These are phyloP conservation scores for Hypanus sabinus DNA, from an alignment of 2,113 vertebrate species.

Conservation along the genomic window DNA sequence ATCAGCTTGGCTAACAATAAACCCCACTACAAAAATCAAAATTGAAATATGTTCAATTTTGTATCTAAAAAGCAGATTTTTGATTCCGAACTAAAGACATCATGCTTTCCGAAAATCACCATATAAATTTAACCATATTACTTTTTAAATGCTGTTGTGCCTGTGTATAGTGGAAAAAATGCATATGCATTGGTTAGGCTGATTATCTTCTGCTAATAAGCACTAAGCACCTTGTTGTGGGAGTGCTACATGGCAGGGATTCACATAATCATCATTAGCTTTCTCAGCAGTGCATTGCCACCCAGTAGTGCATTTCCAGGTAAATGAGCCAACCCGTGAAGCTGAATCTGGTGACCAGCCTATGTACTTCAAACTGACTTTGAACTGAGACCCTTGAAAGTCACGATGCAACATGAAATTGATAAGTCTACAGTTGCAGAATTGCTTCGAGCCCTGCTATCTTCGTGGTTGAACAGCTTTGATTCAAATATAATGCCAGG, in stretches of 20 bases:
- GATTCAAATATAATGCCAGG: slow-evolving; percentile 37
- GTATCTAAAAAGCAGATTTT: not conserved
- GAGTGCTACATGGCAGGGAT: not conserved
- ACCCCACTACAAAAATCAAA: not conserved
- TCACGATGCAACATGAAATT: slow-evolving; percentile 33
- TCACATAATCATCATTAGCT: slow-evolving; percentile 23
- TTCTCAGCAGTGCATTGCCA: not conserved
- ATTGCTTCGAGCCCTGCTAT: not conserved
- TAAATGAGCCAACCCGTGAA: not conserved
- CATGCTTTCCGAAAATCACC: not conserved
- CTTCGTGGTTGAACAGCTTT: slow-evolving; percentile 32
- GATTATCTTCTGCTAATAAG: slow-evolving; percentile 1
- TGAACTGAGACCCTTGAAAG: slow-evolving; percentile 36
- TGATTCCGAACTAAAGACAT: not conserved
- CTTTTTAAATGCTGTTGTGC: not conserved
- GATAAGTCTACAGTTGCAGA: slow-evolving; percentile 19
- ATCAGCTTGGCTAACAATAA: not conserved
- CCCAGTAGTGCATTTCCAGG: not conserved
- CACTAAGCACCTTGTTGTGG: not conserved
- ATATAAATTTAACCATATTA: not conserved
- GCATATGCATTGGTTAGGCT: not conserved
- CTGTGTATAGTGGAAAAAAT: not conserved
- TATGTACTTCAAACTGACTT: slow-evolving; percentile 40
- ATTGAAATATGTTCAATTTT: not conserved
- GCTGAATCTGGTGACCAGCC: not conserved